Evolutionary conservation across 2,113 vertebrate species (phyloP).

Genomic region (Axis porcinus): DNA sequence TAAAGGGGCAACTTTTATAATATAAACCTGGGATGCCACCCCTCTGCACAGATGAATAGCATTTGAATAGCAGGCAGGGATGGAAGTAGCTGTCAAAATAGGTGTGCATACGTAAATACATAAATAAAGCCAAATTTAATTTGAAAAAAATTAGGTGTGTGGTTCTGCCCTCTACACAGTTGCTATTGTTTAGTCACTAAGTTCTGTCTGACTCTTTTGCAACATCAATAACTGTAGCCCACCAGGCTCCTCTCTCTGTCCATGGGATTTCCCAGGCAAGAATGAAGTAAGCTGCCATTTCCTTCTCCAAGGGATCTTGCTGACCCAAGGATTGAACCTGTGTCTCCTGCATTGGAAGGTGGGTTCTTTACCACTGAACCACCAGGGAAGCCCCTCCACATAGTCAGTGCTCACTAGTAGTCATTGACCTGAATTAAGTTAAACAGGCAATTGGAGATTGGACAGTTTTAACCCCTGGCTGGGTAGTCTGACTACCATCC

Average conservation of each 20-base stretch:
- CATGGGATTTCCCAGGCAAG: not conserved
- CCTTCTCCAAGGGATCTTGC: not conserved
- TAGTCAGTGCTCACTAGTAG: not conserved
- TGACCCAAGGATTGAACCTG: not conserved
- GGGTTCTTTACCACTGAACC: not conserved
- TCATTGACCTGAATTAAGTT: not conserved
- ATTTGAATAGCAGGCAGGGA: not conserved
- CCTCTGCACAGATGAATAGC: not conserved
- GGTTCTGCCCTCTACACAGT: not conserved
- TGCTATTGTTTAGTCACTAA: not conserved
- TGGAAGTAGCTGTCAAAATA: not conserved
- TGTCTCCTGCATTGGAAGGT: not conserved
- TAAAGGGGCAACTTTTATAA: not conserved
- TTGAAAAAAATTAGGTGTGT: not conserved
- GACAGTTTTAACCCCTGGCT: not conserved
- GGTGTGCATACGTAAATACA: not conserved
- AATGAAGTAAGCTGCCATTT: not conserved
- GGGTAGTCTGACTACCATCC: not conserved
- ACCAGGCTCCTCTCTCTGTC: not conserved
- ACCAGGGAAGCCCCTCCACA: not conserved
- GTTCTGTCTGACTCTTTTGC: not conserved
- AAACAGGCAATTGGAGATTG: not conserved
- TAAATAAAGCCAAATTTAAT: not conserved
- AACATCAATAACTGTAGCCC: not conserved
- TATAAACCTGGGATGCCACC: not conserved